Evolutionary conservation across 2,888 invertebrate genomes (phyloP), one percentile per base, ranked within the genome.

Genomic region (Mystacides longicornis): DNA sequence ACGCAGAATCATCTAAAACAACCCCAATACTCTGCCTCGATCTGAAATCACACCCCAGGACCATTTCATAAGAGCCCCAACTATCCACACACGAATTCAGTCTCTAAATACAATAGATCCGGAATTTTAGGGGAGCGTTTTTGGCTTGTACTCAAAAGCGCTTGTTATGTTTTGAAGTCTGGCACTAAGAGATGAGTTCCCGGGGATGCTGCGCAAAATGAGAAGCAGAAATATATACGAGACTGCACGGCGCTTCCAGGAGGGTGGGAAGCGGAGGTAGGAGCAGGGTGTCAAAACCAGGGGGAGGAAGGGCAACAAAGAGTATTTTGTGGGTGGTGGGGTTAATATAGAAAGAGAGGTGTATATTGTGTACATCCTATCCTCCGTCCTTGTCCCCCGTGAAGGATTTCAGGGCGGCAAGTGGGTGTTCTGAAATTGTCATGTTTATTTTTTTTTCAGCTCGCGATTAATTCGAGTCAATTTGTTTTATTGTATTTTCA

Each of bases 161-260:
- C 55, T 64, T 73, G 67, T 57, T 70, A 64, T 69, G 59, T 69
- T 73, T 64, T 65, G 68, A 70, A 70, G 75, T 75, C 77, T 79
- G 71, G 73, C 68, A 66, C 72, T 70, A 71, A 59, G 70, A 74
- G 21, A 45, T 72, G 68, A 69, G 71, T 70, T 73, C 74, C 75
- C 75, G 74, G 77, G 77, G 78, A 78, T 77, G 78, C 78, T 78
- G 79, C 78, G 78, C 76, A 75, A 74, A 75, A 75, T 75, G 74
- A 75, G 74, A 76, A 71, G 74, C 73, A 75, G 73, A 74, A 77
- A 76, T 75, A 74, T 77, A 73, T 74, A 75, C 75, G 76, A 77
- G 78, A 76, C 76, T 74, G 76, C 77, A 70, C 74, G 77, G 75
- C 75, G 76, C 75, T 72, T 67, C 69, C 71, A 69, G 72, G 72